These are phyloP conservation scores for Parus major DNA, from an alignment of 2,113 vertebrate genomes.

Conservation along the genomic window DNA sequence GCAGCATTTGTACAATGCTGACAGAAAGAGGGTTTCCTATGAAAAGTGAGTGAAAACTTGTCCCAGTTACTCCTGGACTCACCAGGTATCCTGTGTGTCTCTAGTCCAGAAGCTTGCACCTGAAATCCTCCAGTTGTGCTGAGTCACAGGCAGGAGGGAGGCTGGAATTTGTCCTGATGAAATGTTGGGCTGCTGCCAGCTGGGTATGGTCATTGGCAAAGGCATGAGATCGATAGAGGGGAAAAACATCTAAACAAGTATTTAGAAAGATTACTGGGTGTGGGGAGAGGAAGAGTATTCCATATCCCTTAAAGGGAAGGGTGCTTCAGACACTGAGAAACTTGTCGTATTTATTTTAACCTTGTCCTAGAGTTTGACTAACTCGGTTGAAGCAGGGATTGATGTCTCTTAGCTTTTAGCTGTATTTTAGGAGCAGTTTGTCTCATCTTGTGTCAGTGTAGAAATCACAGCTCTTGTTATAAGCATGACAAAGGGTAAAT, in stretches of 20 bases:
- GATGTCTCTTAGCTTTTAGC: not conserved
- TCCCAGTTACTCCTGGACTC: not conserved
- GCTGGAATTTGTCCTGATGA: conserved; percentile 40
- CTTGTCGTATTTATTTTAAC: not conserved
- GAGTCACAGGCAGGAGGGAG: conserved; percentile 45
- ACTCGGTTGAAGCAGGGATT: not conserved
- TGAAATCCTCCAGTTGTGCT: conserved; percentile 35
- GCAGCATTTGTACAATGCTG: not conserved
- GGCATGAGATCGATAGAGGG: not conserved
- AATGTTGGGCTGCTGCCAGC: conserved; percentile 24
- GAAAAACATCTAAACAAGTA: not conserved
- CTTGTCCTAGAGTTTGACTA: not conserved
- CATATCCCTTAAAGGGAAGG: not conserved
- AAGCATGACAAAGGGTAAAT: not conserved
- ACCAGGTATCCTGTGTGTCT: not conserved
- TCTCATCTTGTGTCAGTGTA: not conserved
- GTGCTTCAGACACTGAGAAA: not conserved
- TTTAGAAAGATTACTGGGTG: not conserved
- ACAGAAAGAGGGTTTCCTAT: not conserved
- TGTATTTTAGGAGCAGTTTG: not conserved
- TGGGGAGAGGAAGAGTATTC: not conserved
- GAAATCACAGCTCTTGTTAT: not conserved
- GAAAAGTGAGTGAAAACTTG: not conserved
- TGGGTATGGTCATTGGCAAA: conserved; percentile 14
- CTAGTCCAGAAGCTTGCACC: not conserved